Evolutionary conservation across 2,113 vertebrate genomes (phyloP).

Genomic region (Cichladusa arquata): DNA sequence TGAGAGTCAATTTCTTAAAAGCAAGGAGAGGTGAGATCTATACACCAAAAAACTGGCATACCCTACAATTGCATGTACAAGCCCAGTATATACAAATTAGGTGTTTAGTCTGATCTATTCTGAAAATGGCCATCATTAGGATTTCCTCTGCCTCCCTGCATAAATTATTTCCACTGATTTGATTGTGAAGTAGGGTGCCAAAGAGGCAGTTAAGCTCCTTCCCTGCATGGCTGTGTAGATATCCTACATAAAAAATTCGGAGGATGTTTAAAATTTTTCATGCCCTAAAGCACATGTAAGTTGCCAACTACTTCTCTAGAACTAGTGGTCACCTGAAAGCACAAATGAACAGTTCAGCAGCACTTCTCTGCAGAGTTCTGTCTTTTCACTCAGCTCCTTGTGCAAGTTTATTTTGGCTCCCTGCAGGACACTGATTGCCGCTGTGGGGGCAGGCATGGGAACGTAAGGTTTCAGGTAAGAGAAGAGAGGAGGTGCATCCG

Average conservation of each 20-base stretch:
- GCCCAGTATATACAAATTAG: neutral
- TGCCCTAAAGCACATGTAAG: neutral
- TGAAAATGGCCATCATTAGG: neutral
- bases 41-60: neutral
- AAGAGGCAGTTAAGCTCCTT: neutral
- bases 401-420: neutral
- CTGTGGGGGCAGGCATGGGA: neutral
- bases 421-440: neutral
- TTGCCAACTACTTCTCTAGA: neutral
- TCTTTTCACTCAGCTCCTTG: neutral
- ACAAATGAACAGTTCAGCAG: neutral
- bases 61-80: neutral
- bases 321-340: neutral
- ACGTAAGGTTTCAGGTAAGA: rapidly evolving
- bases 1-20: neutral
- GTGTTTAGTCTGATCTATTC: neutral
- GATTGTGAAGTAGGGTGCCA: neutral
- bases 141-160: neutral
- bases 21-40: neutral
- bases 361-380: neutral
- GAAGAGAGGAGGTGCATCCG: neutral
- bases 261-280: neutral
- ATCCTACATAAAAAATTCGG: neutral
- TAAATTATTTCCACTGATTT: neutral
- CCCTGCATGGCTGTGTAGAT: neutral